Evolutionary conservation across 2,113 vertebrate species (phyloP).

Genomic region (Nannospalax galili): DNA sequence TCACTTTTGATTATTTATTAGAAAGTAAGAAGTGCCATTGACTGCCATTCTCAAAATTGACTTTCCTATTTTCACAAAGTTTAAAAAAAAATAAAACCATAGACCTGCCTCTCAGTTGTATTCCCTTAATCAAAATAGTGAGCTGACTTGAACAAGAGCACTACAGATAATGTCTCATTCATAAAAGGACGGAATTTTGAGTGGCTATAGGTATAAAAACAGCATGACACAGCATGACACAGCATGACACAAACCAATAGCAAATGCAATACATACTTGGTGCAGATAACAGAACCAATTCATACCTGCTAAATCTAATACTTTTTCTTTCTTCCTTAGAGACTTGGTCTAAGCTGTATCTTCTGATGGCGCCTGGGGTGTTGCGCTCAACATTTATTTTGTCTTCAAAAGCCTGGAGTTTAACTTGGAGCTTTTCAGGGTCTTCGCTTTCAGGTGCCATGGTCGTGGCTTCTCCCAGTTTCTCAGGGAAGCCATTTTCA

Average conservation of each 20-base stretch:
- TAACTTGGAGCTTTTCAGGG: conserved; percentile 89
- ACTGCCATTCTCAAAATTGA: neutral
- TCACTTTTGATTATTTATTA: conserved; percentile 24
- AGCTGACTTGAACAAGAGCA: neutral
- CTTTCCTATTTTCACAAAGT: neutral
- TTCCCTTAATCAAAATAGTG: neutral
- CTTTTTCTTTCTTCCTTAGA: conserved; percentile 90
- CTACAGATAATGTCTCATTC: neutral
- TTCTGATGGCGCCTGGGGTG: conserved; percentile 84
- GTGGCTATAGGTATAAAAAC: neutral
- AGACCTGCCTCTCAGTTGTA: neutral
- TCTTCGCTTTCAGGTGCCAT: conserved; percentile 72
- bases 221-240: neutral
- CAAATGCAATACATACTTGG: neutral
- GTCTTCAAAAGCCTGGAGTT: conserved; percentile 91
- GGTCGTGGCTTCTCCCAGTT: conserved; percentile 77
- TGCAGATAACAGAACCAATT: neutral
- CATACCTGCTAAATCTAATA: conserved; percentile 93
- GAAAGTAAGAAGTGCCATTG: conserved; percentile 5
- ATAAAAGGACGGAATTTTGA: neutral
- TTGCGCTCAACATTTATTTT: conserved; percentile 85
- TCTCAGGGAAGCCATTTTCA: conserved; percentile 73
- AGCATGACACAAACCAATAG: neutral
- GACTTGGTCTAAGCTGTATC: conserved; percentile 90
- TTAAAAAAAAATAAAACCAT: neutral